Conservation (phyloP, 2,888 invertebrate genomes). For the Callosobruchus maculatus region DNA sequence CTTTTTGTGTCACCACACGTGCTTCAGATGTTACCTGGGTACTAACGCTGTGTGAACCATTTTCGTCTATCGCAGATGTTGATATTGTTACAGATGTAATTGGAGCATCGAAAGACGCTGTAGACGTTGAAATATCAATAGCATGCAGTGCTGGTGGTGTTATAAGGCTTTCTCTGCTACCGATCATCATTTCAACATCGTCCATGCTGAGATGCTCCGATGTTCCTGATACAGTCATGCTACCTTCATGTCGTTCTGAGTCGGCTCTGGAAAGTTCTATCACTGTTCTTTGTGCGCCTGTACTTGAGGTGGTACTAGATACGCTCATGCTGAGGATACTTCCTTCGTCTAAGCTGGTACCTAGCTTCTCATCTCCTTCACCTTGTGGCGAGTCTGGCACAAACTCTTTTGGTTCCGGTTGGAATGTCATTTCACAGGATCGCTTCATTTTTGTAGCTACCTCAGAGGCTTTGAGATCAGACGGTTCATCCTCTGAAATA, state of each 20-base stretch:
- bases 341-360: conserved; percentile 58
- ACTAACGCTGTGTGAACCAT: conserved; percentile 52
- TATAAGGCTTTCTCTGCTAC: conserved; percentile 39
- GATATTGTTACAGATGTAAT: conserved; percentile 54
- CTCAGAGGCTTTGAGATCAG: conserved; percentile 51
- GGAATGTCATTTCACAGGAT: conserved; percentile 88
- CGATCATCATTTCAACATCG: conserved; percentile 37
- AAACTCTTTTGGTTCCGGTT: conserved; percentile 56
- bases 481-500: conserved; percentile 55
- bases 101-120: conserved; percentile 35
- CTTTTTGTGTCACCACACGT: conserved; percentile 25
- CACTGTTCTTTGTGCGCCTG: conserved; percentile 46
- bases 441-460: conserved; percentile 76
- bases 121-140: conserved; percentile 47
- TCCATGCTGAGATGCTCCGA: conserved; percentile 50
- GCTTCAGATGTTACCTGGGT: conserved; percentile 56
- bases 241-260: conserved; percentile 47
- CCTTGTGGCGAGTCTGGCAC: conserved; percentile 52
- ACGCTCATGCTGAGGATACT: conserved; percentile 56
- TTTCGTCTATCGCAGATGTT: conserved; percentile 50
- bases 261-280: conserved; percentile 49
- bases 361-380: conserved; percentile 53
- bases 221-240: conserved; percentile 47
- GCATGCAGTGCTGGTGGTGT: conserved; percentile 29
- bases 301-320: conserved; percentile 58